These are phyloP conservation scores for Ctenomys sociabilis DNA, from an alignment of 2,113 vertebrate species.

Conservation along the genomic window DNA sequence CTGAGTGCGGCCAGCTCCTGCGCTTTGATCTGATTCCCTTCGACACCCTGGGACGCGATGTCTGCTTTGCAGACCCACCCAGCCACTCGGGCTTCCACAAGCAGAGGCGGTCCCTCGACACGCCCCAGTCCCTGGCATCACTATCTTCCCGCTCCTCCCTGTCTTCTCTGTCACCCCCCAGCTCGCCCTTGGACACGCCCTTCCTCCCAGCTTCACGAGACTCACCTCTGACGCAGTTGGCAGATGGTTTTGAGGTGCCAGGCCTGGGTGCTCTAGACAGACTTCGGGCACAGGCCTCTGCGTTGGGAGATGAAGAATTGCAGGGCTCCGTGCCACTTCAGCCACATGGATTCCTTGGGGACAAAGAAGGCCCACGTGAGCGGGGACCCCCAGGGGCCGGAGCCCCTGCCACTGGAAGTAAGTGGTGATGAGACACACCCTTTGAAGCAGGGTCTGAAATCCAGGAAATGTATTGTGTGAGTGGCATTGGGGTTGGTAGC, in stretches of 20 bases:
- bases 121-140: conserved; percentile 95
- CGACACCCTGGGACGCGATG: conserved; percentile 89
- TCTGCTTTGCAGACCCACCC: conserved; percentile 79
- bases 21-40: conserved; percentile 92
- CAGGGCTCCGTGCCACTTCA: conserved; percentile 78
- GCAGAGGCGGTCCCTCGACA: conserved; percentile 93
- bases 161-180: conserved; percentile 96
- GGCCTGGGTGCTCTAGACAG: conserved; percentile 91
- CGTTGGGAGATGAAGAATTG: conserved; percentile 85
- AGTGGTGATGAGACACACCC: conserved; percentile 52
- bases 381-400: conserved; percentile 83
- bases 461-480: fast-evolving
- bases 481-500: neutral
- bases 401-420: conserved; percentile 87
- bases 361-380: conserved; percentile 90
- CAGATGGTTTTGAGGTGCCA: conserved; percentile 94
- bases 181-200: conserved; percentile 96
- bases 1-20: conserved; percentile 88
- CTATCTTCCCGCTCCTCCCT: conserved; percentile 96
- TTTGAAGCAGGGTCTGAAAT: neutral
- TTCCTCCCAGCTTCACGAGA: conserved; percentile 93
- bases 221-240: conserved; percentile 93
- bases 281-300: conserved; percentile 86
- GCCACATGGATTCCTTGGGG: conserved; percentile 78
- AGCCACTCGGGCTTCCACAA: conserved; percentile 87